phyloP scores from a whole-genome alignment of 1,140 invertebrate genomes.

The Drosophila ercepeae region DNA sequence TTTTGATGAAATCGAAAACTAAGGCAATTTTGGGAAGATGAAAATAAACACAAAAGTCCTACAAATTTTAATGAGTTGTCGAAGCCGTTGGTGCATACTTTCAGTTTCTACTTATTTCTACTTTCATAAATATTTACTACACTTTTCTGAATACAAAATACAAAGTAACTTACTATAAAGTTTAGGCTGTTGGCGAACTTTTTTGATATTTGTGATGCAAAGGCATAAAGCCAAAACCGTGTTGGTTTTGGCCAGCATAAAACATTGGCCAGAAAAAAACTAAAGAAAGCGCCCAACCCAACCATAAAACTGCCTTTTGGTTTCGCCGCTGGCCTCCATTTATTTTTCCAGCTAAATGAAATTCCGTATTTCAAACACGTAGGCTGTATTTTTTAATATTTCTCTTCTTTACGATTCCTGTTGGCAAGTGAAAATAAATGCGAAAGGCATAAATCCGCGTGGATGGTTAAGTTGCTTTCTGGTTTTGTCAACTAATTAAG shows the following conservation, averaged over 20 bases:
- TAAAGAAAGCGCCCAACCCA: slow-evolving; percentile 45
- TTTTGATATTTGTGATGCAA: slow-evolving; percentile 27
- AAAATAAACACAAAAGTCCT: background rate
- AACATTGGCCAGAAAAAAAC: slow-evolving; percentile 47
- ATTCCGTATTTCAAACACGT: slow-evolving; percentile 69
- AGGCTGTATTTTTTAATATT: slow-evolving; percentile 47
- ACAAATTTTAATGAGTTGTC: slow-evolving; percentile 33
- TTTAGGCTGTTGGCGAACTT: slow-evolving; percentile 22
- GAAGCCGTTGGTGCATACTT: slow-evolving; percentile 1
- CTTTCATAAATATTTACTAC: slow-evolving; percentile 36
- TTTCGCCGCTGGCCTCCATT: slow-evolving; percentile 12
- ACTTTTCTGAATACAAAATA: slow-evolving; percentile 1
- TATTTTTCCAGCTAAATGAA: slow-evolving; percentile 37
- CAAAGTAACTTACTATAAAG: slow-evolving; percentile 37
- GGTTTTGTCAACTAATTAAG: slow-evolving; percentile 66
- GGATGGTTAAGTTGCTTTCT: slow-evolving; percentile 4
- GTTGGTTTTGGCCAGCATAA: background rate
- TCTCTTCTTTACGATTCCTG: slow-evolving; percentile 13
- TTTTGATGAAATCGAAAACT: slow-evolving; percentile 9
- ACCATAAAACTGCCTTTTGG: slow-evolving; percentile 48
- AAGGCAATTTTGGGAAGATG: background rate
- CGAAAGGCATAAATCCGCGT: slow-evolving; percentile 45
- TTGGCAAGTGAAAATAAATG: slow-evolving; percentile 63
- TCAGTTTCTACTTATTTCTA: slow-evolving; percentile 23
- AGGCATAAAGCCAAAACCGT: slow-evolving; percentile 25